Evolutionary conservation across 2,797 vertebrate species (phyloP).

Genomic region (Petrocephalus schoutedeni): DNA sequence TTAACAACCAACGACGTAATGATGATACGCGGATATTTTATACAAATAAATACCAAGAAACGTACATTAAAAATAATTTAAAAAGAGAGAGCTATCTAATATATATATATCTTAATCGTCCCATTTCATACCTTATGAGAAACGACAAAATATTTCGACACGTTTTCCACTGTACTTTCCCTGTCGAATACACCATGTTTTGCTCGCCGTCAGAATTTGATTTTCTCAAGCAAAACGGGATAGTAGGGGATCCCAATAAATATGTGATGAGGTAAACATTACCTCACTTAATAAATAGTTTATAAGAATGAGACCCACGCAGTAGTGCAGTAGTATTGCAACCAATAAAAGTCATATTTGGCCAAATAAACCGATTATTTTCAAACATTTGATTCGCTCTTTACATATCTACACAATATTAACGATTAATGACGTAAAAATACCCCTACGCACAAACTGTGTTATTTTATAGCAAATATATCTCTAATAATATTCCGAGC

Average conservation of each 20-base stretch:
- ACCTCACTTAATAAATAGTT: constrained; percentile 87
- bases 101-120: constrained; percentile 65
- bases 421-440: constrained; percentile 26
- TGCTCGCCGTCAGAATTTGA: constrained; percentile 63
- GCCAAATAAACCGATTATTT: constrained; percentile 42
- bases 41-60: constrained; percentile 75
- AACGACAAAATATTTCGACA: constrained; percentile 42
- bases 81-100: constrained; percentile 61
- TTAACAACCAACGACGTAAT: constrained; percentile 80
- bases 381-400: constrained; percentile 43
- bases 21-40: constrained; percentile 69
- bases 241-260: constrained; percentile 87
- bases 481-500: constrained; percentile 37
- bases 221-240: constrained; percentile 68
- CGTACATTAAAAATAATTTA: constrained; percentile 65
- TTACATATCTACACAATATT: constrained; percentile 29
- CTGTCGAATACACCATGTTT: constrained; percentile 55
- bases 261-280: constrained; percentile 96
- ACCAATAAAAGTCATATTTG: constrained; percentile 40
- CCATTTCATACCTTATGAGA: constrained; percentile 55
- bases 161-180: constrained; percentile 52
- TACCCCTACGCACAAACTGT: constrained; percentile 12
- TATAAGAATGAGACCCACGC: constrained; percentile 67
- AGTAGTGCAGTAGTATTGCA: constrained; percentile 60
- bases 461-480: constrained; percentile 19